phyloP scores from a whole-genome alignment of 2,888 invertebrate genomes.

The Catocala fraxini region DNA sequence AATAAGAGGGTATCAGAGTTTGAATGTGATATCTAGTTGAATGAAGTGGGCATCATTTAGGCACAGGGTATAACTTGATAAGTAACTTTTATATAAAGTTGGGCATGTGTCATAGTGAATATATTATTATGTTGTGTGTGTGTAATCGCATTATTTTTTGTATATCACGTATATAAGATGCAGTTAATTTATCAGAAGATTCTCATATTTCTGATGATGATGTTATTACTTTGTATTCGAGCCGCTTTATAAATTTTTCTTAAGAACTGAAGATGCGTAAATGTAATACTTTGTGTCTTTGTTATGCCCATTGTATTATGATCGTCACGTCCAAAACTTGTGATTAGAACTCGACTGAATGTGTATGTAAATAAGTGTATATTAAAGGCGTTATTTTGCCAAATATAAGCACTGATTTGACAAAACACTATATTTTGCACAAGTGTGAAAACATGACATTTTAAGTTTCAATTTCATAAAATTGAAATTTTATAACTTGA shows the following conservation, averaged over 20 bases:
- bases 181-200: conserved; percentile 14
- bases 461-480: conserved; percentile 40
- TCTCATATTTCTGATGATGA: conserved; percentile 5
- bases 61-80: conserved; percentile 8
- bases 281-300: conserved; percentile 10
- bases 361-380: conserved; percentile 40
- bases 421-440: conserved; percentile 48
- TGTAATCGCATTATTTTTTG: conserved; percentile 17
- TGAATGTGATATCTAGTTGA: conserved; percentile 88
- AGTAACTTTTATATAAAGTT: background rate
- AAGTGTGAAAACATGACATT: conserved; percentile 49
- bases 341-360: conserved; percentile 48
- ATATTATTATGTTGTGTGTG: background rate
- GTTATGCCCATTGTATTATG: conserved; percentile 25
- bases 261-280: background rate
- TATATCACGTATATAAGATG: conserved; percentile 40
- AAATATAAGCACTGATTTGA: conserved; percentile 57
- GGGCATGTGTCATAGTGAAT: conserved; percentile 7
- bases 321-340: conserved; percentile 22
- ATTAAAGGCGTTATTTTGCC: conserved; percentile 44
- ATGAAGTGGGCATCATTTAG: conserved; percentile 37
- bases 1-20: conserved; percentile 89
- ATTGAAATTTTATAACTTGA: conserved; percentile 42
- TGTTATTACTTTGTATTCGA: conserved; percentile 7
- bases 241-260: conserved; percentile 3